Conservation (phyloP, 2,888 invertebrate species). For the Torymus tubicola region DNA sequence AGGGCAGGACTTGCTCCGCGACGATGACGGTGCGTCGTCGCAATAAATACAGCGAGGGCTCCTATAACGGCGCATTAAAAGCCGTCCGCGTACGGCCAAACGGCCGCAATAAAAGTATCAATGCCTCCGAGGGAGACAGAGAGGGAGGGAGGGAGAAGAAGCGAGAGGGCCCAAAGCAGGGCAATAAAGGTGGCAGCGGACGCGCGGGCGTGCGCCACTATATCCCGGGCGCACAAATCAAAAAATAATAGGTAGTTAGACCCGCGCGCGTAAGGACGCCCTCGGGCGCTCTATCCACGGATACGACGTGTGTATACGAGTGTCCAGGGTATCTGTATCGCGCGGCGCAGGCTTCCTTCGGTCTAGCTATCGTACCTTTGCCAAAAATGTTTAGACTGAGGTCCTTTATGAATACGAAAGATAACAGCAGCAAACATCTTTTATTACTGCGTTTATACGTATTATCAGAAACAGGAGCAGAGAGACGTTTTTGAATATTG, state of each 20-base stretch:
- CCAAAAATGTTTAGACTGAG: no score
- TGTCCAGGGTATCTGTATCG: no score
- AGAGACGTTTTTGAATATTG: no score
- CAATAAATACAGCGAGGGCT: constrained; percentile 59
- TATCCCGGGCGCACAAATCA: constrained; percentile 63
- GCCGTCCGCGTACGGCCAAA: constrained; percentile 39
- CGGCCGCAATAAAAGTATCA: constrained; percentile 63
- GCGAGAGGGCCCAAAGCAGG: constrained; percentile 51
- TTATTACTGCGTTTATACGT: no score
- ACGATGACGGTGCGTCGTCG: constrained; percentile 57
- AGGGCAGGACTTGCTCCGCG: background rate
- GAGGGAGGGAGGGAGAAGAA: background rate
- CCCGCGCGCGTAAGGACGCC: constrained; percentile 42
- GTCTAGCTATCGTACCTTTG: no score
- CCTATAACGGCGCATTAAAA: constrained; percentile 60
- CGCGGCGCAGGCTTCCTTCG: no score
- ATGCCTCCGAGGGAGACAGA: constrained; percentile 45
- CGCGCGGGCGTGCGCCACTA: constrained; percentile 47
- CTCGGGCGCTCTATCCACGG: constrained; percentile 1
- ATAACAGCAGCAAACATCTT: no score
- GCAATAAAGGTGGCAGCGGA: constrained; percentile 57
- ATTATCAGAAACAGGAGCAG: no score
- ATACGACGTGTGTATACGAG: no score
- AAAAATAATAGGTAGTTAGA: constrained; percentile 68
- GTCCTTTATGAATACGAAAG: no score